phyloP scores from a whole-genome alignment of 2,888 invertebrate species.

The Orthonychiurus folsomi region DNA sequence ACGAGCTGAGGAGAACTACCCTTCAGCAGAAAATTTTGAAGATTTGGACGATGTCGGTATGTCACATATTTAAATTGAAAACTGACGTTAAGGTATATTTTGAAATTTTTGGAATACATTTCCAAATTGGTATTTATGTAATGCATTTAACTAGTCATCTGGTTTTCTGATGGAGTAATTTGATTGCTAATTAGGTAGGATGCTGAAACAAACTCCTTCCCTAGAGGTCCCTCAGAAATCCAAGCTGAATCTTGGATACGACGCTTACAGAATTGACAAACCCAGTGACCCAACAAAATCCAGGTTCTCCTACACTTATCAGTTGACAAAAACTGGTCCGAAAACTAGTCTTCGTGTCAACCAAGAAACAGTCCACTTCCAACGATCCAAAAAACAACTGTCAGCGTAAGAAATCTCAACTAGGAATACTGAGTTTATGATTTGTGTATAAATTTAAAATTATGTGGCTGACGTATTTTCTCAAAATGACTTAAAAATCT shows the following conservation, averaged over 20 bases:
- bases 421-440: no score
- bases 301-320: not conserved
- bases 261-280: not conserved
- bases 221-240: not conserved
- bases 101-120: no score
- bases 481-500: no score
- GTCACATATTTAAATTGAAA: not conserved
- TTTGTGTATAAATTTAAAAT: no score
- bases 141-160: no score
- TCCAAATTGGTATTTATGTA: no score
- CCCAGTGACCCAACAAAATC: not conserved
- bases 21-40: not conserved
- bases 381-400: not conserved
- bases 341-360: not conserved
- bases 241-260: not conserved
- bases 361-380: not conserved
- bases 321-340: not conserved
- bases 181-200: not conserved
- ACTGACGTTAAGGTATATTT: not conserved
- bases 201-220: not conserved
- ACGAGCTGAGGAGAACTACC: not conserved
- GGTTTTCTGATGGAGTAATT: no score
- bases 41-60: not conserved
- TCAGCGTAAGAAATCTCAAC: no score
- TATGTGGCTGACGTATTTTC: no score